These are phyloP conservation scores for Python bivittatus DNA, from an alignment of 2,113 vertebrate genomes.

Conservation along the genomic window DNA sequence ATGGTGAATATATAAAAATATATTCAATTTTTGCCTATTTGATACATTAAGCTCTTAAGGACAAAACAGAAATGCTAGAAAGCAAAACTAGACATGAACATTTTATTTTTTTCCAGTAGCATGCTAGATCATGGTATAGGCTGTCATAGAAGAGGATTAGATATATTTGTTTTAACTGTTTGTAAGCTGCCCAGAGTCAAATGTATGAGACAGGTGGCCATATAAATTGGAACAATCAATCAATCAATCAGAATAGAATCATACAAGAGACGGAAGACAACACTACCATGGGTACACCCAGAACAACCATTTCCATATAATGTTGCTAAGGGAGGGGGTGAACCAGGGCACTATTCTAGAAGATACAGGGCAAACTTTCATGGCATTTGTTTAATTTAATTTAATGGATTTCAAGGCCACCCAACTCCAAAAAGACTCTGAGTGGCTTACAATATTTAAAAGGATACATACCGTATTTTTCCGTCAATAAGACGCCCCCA, in stretches of 20 bases:
- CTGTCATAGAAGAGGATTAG: neutral
- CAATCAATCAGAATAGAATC: neutral
- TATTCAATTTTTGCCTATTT: neutral
- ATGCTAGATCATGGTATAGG: neutral
- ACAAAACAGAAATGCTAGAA: neutral
- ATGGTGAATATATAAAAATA: neutral
- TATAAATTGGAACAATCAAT: neutral
- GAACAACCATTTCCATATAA: neutral
- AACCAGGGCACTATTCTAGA: neutral
- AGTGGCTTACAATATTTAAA: neutral
- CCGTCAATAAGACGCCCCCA: no score
- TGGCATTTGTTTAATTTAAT: neutral
- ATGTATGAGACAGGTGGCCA: neutral
- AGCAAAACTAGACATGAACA: neutral
- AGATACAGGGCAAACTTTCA: neutral
- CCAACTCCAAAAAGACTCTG: neutral
- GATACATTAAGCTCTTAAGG: neutral
- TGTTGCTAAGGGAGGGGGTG: neutral
- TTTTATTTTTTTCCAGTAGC: neutral
- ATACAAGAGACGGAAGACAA: neutral
- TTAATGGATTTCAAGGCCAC: no score
- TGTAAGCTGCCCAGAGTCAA: neutral
- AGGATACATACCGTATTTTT: no score
- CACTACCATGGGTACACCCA: neutral
- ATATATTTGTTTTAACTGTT: neutral